Evolutionary conservation across 2,113 vertebrate genomes (phyloP), one percentile per base, ranked within the genome.

Genomic region (Puma concolor): DNA sequence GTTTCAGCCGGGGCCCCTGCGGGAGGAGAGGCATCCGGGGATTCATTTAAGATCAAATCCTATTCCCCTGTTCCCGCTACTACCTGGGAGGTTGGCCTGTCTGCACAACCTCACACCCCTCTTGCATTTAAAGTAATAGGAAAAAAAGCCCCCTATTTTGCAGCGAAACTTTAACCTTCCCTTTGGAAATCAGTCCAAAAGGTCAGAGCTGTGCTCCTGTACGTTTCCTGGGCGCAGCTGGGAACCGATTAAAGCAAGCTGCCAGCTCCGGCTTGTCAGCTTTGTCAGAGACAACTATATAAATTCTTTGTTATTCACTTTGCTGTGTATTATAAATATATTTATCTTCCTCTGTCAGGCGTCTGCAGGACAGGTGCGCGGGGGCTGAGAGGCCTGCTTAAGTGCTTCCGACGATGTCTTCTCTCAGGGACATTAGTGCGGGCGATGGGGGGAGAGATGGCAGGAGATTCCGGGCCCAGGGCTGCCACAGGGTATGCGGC

Each of bases 331-430:
- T 98, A 98, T 98, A 99, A 98, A 98, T 98, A 97, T 98, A 98
- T 99, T 99, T 99, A 99, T 99, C 98, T 98, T 98, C 97, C 94
- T 94, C 94, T 72, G 98, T 98, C 98, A 98, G 98, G 96, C n/a
- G 0, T 83, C 97, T 93, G 90, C 97, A 96, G 97, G 98, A 97
- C 98, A 98, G 98, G 98, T 98, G 96, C 98, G 97, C 66, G 91
- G 96, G 97, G 82, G 97, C 91, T 98, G 97, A 64, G 88, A 96
- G 96, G 96, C 48, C 83, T 63, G 96, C 95, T 90, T 57, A 94
- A 97, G 89, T 9, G 27, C 79, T 96, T 91, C 79, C 80, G 93
- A 91, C 97, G 82, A 38, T 86, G 96, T 92, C 95, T 95, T 98
- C 96, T 97, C 91, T 96, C 95, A 31, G 95, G 86, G 97, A 97